These are phyloP conservation scores for Labeo catla DNA, from an alignment of 2,113 vertebrate species.

Conservation along the genomic window DNA sequence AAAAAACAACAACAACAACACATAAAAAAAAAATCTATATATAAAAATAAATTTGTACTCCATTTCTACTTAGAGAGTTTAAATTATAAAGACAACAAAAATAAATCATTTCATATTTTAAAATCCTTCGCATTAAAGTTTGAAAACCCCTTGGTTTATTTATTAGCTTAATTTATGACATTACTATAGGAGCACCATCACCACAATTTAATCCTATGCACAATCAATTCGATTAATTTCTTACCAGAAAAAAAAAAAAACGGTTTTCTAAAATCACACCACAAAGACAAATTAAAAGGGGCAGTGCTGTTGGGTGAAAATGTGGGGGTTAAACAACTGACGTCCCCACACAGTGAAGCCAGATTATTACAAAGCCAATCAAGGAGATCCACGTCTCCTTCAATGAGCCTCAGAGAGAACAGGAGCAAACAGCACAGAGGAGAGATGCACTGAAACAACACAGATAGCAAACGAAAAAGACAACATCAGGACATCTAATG, in stretches of 20 bases:
- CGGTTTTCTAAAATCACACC: slow-evolving; percentile 14
- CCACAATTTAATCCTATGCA: slow-evolving; percentile 11
- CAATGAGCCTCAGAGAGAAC: slow-evolving; percentile 59
- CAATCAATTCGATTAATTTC: neutral
- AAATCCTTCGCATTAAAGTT: neutral
- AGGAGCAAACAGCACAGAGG: slow-evolving; percentile 64
- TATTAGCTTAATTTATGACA: neutral
- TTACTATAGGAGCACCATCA: neutral
- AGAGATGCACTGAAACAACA: slow-evolving; percentile 49
- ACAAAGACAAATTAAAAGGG: neutral
- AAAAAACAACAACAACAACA: neutral
- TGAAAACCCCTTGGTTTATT: neutral
- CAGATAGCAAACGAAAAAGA: slow-evolving; percentile 8
- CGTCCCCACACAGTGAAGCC: neutral
- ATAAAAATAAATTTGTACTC: neutral
- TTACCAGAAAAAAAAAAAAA: neutral
- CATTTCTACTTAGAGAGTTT: neutral
- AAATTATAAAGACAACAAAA: neutral
- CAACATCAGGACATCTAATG: neutral
- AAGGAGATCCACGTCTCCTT: slow-evolving; percentile 39
- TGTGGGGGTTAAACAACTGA: neutral
- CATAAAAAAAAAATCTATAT: neutral
- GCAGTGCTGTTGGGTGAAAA: neutral
- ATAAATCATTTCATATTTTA: neutral
- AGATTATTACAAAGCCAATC: slow-evolving; percentile 32